Conservation (phyloP, 2,797 vertebrate species). For the Lateolabrax maculatus region DNA sequence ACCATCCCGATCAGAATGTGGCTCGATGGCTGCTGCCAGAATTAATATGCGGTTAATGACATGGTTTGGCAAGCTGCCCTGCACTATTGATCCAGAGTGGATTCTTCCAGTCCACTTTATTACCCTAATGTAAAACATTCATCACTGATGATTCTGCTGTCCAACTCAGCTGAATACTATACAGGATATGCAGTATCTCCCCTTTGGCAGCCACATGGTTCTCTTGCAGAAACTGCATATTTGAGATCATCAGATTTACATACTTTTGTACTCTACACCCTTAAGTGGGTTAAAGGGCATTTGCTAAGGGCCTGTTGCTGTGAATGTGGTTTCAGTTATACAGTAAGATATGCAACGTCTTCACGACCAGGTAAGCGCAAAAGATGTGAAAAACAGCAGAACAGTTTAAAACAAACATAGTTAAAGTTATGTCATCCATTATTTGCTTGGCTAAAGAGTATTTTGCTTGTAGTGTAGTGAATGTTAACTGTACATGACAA, state of each 20-base stretch:
- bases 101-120: slow-evolving; percentile 79
- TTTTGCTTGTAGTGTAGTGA: slow-evolving; percentile 53
- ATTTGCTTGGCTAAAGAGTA: slow-evolving; percentile 28
- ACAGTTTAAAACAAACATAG: slow-evolving; percentile 11
- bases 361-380: not conserved
- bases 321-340: slow-evolving; percentile 15
- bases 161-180: slow-evolving; percentile 55
- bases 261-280: slow-evolving; percentile 52
- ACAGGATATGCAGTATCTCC: slow-evolving; percentile 55
- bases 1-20: slow-evolving; percentile 81
- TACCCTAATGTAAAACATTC: slow-evolving; percentile 82
- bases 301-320: slow-evolving; percentile 6
- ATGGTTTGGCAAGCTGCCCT: slow-evolving; percentile 78
- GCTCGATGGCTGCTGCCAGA: slow-evolving; percentile 75
- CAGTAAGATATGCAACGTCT: slow-evolving; percentile 18
- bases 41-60: slow-evolving; percentile 86
- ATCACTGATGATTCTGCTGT: slow-evolving; percentile 65
- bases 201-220: slow-evolving; percentile 49
- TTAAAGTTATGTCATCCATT: slow-evolving; percentile 29
- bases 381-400: slow-evolving; percentile 1
- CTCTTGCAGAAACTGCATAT: slow-evolving; percentile 54
- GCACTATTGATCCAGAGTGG: slow-evolving; percentile 79
- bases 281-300: slow-evolving; percentile 61
- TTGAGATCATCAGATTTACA: slow-evolving; percentile 71
- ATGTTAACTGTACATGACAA: slow-evolving; percentile 63